phyloP scores from a whole-genome alignment of 2,113 vertebrate species.

The Egretta garzetta region DNA sequence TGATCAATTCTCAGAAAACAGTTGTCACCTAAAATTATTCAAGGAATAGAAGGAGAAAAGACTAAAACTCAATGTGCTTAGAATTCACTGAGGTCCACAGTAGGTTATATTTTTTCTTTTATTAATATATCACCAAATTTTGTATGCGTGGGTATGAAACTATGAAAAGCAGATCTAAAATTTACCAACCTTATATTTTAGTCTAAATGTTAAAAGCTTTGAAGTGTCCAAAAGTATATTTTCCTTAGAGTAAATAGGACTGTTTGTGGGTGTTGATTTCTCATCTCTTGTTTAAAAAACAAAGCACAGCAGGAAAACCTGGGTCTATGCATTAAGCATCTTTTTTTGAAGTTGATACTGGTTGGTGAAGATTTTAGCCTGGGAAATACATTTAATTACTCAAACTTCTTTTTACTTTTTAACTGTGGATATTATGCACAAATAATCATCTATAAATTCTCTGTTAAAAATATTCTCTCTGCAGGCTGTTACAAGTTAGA shows the following conservation, averaged over 20 bases:
- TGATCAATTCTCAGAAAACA: neutral
- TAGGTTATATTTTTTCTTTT: neutral
- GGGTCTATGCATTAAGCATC: rapidly evolving
- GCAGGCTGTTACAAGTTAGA: neutral
- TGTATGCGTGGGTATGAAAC: neutral
- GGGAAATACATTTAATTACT: neutral
- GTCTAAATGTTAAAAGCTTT: neutral
- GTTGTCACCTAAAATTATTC: neutral
- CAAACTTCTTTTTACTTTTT: neutral
- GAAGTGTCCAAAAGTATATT: neutral
- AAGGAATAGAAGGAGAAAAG: neutral
- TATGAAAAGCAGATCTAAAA: neutral
- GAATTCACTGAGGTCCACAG: neutral
- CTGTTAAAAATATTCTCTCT: neutral
- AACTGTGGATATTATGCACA: neutral
- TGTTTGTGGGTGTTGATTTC: neutral
- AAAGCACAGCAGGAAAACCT: neutral
- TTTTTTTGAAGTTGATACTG: neutral
- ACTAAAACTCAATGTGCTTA: neutral
- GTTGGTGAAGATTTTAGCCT: neutral
- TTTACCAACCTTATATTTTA: neutral
- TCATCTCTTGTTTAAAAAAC: neutral
- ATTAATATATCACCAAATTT: neutral
- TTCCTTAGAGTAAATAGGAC: neutral
- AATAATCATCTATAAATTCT: neutral